Percentiles rank a stretch among this genome's conserved stretches.
Evolutionary conservation across 2,113 vertebrate species (phyloP).

Genomic region (Sialia sialis): DNA sequence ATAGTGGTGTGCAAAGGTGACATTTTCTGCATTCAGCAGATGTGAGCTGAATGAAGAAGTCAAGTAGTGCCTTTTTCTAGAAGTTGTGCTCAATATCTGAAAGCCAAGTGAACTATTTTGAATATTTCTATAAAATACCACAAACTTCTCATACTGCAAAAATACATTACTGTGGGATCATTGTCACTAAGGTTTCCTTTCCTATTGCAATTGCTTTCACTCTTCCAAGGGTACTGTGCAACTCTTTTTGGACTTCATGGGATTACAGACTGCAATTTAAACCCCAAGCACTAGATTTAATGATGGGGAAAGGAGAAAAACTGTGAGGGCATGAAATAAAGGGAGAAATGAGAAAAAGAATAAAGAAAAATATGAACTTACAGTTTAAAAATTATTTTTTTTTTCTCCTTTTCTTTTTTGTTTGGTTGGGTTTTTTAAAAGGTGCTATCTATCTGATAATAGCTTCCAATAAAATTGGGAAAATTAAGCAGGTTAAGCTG

Average conservation of each 20-base stretch:
- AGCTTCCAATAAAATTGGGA: not conserved
- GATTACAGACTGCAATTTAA: not conserved
- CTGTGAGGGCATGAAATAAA: not conserved
- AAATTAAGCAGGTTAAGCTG: not conserved
- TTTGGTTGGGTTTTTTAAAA: not conserved
- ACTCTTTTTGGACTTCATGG: not conserved
- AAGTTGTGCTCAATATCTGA: not conserved
- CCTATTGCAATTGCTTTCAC: not conserved
- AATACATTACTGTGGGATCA: not conserved
- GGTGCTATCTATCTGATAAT: not conserved
- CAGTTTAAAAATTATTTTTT: not conserved
- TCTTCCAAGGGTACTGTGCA: not conserved
- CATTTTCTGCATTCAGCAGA: not conserved
- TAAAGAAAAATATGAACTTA: not conserved
- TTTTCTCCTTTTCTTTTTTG: fast-evolving
- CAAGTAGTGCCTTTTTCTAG: not conserved
- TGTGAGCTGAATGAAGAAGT: not conserved
- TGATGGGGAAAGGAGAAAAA: not conserved
- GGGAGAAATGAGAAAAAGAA: not conserved
- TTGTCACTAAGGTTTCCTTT: not conserved
- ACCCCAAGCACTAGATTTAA: not conserved
- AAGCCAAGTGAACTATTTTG: not conserved
- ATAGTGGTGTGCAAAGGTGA: not conserved
- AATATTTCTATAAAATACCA: not conserved
- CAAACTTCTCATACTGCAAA: not conserved